Evolutionary conservation across 2,797 vertebrate genomes (phyloP), one percentile per base, ranked within the genome.

Genomic region (Rhabdomys pumilio): DNA sequence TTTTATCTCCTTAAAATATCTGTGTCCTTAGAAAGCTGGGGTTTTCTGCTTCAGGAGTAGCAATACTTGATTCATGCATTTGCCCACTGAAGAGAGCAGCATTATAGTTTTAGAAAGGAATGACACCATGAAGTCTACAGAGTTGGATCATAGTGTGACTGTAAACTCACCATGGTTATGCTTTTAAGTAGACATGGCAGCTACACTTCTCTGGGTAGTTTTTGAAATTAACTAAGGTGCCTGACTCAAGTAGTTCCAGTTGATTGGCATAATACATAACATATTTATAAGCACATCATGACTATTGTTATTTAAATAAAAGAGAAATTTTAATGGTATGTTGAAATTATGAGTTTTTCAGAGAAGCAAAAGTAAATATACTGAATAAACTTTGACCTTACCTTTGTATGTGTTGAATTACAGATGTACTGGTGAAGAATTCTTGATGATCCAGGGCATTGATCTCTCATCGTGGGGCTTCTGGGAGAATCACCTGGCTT

Each of bases 401-500:
- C 80, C 93, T 50, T 20, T 96, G 89, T 79, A 11, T 93, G 0
- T 94, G 1, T 93, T 96, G 41, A 81, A 95, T 97, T 98, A 85
- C 91, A 97, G 99, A 79, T 99, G 99, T 67, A 99, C 98, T 5
- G 99, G 99, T 1, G 99, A 99, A 65, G 98, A 99, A 0, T 98
- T 98, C 76, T 98, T 99, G 98, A 9, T 57, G 7, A 98, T 91
- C 7, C 99, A 99, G 98, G 99, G 99, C n/a, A 99, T 99, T 1
- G 98, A 99, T 8, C 89, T 90, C 22, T 99, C 98, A 13, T 29
- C 93, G 19, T 99, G 99, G 99, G 99, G 98, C 31, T 97, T 99
- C 76, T 99, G 99, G 99, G 97, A 98, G 98, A 99, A 99, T 91
- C 99, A 99, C 0, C n/a, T 99, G 80, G 99, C 99, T 34, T 95